Evolutionary conservation across 1,140 invertebrate genomes (phyloP).

Genomic region (Himalopsyche phryganea): DNA sequence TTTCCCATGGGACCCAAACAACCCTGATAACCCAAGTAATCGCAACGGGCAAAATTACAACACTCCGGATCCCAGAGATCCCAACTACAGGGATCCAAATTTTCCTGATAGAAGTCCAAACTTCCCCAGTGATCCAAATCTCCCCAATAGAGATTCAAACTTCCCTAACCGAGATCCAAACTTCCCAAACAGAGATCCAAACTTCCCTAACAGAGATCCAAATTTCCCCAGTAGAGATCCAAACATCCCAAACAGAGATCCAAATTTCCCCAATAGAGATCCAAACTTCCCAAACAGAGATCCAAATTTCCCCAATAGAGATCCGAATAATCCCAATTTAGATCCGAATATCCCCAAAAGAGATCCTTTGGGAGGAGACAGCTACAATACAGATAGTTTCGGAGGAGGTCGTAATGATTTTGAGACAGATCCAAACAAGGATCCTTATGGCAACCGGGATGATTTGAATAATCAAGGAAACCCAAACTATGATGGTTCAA

Average conservation of each 20-base stretch:
- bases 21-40: constrained; percentile 22
- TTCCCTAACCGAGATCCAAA: constrained; percentile 22
- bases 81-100: constrained; percentile 24
- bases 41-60: constrained; percentile 19
- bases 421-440: constrained; percentile 13
- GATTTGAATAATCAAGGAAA: constrained; percentile 41
- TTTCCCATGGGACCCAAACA: constrained; percentile 11
- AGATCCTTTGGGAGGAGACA: constrained; percentile 23
- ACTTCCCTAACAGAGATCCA: constrained; percentile 23
- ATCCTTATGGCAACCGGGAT: constrained; percentile 28
- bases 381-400: constrained; percentile 17
- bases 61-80: constrained; percentile 13
- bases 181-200: constrained; percentile 15
- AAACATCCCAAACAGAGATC: constrained; percentile 36
- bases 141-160: constrained; percentile 15
- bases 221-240: constrained; percentile 33
- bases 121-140: constrained; percentile 23
- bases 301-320: constrained; percentile 16
- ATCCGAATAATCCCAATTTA: constrained; percentile 10
- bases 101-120: constrained; percentile 37
- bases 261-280: constrained; percentile 16
- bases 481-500: constrained; percentile 39
- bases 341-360: constrained; percentile 25
- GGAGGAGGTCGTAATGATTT: constrained; percentile 24
- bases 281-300: constrained; percentile 12